A percentile compares a stretch with the other conserved stretches of the same genome.
Evolutionary conservation across 1,140 invertebrate genomes (phyloP).

Genomic region (Drosophila ananassae): DNA sequence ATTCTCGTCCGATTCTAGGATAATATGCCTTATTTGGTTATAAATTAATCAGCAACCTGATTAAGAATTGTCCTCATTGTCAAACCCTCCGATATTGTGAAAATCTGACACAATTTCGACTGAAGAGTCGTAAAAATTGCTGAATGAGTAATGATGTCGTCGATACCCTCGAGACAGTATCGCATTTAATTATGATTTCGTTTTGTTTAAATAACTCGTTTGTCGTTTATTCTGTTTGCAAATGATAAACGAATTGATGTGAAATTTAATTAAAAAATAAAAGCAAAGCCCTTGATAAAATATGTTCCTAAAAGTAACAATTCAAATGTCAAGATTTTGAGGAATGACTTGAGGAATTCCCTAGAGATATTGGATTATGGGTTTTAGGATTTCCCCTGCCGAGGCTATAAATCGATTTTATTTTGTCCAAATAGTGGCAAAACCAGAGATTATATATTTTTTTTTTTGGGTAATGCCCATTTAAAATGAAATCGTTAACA

Average conservation of each 20-base stretch:
- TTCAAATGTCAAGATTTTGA: too few relatives aligned
- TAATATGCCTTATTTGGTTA: too few relatives aligned
- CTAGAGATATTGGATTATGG: too few relatives aligned
- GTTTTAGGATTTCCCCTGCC: neutral
- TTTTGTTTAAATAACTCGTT: constrained; percentile 29
- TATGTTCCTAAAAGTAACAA: neutral
- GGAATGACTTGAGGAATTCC: neutral
- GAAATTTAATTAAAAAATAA: constrained; percentile 6
- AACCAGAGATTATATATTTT: neutral
- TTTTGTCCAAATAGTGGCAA: neutral
- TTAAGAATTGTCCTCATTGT: too few relatives aligned
- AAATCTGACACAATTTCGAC: constrained; percentile 7
- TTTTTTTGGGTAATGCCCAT: neutral
- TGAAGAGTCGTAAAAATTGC: neutral
- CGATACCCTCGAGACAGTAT: neutral
- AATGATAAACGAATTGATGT: neutral
- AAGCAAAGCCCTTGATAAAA: neutral
- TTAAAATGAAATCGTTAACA: neutral
- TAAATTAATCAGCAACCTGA: too few relatives aligned
- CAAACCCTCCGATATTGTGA: neutral
- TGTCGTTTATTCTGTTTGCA: constrained; percentile 8
- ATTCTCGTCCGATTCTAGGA: too few relatives aligned
- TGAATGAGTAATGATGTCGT: neutral
- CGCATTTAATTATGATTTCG: neutral
- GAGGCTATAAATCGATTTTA: neutral